Evolutionary conservation across 2,888 invertebrate genomes (phyloP).

Genomic region (Apotomis capreana): DNA sequence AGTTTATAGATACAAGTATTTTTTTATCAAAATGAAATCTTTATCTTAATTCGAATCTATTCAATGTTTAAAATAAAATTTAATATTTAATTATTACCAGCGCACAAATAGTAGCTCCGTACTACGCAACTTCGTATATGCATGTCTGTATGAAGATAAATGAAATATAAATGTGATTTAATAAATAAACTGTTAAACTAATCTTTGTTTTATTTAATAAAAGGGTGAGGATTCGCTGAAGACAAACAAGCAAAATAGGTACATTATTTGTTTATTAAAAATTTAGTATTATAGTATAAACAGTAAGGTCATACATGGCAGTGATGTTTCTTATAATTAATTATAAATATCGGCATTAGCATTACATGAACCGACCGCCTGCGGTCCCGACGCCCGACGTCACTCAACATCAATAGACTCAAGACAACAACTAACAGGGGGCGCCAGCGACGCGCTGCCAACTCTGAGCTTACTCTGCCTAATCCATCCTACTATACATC

Average conservation of each 20-base stretch:
- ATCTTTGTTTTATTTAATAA: constrained; percentile 33
- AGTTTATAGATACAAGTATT: not conserved
- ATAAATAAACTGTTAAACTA: constrained; percentile 56
- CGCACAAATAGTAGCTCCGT: constrained; percentile 26
- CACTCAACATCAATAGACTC: constrained; percentile 72
- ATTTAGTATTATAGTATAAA: constrained; percentile 80
- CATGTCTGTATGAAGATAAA: constrained; percentile 34
- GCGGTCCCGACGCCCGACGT: constrained; percentile 34
- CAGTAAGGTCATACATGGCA: constrained; percentile 83
- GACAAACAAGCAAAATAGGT: constrained; percentile 49
- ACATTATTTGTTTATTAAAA: constrained; percentile 78
- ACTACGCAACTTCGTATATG: constrained; percentile 12
- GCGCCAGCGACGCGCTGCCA: constrained; percentile 59
- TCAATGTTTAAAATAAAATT: constrained; percentile 9
- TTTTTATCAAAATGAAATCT: not conserved
- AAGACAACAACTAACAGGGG: constrained; percentile 67
- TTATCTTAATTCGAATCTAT: not conserved
- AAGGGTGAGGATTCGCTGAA: constrained; percentile 10
- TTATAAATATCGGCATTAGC: constrained; percentile 72
- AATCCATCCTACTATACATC: constrained; percentile 64
- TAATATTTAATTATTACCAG: constrained; percentile 1
- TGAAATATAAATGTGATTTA: constrained; percentile 54
- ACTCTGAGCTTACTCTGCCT: constrained; percentile 62
- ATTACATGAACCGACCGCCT: constrained; percentile 62
- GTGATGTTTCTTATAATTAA: constrained; percentile 75